Conservation (phyloP, 2,797 vertebrate species). For the Orientallactaga sibirica region DNA sequence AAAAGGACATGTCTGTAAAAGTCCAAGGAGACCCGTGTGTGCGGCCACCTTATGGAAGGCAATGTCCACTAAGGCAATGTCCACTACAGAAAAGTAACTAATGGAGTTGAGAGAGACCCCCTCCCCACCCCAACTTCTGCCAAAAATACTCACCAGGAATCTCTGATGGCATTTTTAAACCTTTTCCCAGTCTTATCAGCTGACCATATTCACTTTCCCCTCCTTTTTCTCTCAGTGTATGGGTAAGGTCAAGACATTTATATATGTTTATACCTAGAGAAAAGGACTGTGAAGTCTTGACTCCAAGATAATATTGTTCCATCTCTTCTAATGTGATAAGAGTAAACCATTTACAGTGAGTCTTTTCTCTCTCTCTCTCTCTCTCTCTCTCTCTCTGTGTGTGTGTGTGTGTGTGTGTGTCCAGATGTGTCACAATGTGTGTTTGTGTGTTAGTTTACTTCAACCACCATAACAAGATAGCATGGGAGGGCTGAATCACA, state of each 20-base stretch:
- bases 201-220: background rate
- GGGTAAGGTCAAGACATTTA: constrained; percentile 9
- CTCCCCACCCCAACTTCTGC: background rate
- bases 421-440: background rate
- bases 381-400: too few species aligned
- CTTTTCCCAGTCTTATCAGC: background rate
- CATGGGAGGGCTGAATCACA: background rate
- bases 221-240: background rate
- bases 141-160: background rate
- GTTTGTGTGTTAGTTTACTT: background rate
- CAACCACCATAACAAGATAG: background rate
- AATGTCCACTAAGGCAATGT: background rate
- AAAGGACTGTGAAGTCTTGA: background rate
- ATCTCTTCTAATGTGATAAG: constrained; percentile 6
- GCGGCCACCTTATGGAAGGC: background rate
- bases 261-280: background rate
- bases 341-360: constrained; percentile 13
- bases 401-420: background rate
- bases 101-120: background rate
- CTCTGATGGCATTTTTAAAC: background rate
- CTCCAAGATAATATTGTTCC: constrained; percentile 40
- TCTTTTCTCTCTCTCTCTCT: too few species aligned
- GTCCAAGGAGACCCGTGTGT: background rate
- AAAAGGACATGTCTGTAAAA: background rate
- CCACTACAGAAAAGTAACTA: background rate